These are phyloP conservation scores for Pomatostomus ruficeps DNA, from an alignment of 2,113 vertebrate genomes.

Conservation along the genomic window DNA sequence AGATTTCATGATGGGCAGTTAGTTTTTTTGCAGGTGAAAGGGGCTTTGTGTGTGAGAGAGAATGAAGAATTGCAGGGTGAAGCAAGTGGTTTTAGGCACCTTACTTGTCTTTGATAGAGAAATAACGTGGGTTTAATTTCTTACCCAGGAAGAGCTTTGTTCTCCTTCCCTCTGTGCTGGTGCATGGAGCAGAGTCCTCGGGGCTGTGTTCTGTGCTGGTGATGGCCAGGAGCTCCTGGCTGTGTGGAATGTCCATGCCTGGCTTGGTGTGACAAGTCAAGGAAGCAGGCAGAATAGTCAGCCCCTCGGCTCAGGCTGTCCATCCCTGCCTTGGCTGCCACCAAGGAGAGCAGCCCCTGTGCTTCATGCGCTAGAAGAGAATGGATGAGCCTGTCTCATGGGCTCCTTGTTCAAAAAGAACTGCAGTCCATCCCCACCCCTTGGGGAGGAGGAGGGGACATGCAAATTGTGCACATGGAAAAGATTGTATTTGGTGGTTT, in stretches of 20 bases:
- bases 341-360: not conserved
- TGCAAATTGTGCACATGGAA: not conserved
- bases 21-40: not conserved
- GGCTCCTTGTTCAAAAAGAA: not conserved
- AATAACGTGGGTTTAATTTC: not conserved
- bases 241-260: not conserved
- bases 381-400: not conserved
- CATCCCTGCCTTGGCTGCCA: not conserved
- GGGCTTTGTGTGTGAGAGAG: not conserved
- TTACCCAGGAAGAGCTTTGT: not conserved
- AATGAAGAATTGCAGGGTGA: not conserved
- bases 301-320: not conserved
- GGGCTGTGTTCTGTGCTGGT: not conserved
- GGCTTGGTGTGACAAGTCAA: not conserved
- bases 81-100: not conserved
- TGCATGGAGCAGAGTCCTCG: not conserved
- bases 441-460: not conserved
- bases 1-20: not conserved
- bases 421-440: not conserved
- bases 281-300: not conserved
- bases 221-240: not conserved
- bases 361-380: not conserved
- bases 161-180: fast-evolving
- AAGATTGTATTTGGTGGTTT: not conserved
- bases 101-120: not conserved